Evolutionary conservation across 53 echinoderm and acorn worm species (phyloP).

Genomic region (Luidia sarsii): DNA sequence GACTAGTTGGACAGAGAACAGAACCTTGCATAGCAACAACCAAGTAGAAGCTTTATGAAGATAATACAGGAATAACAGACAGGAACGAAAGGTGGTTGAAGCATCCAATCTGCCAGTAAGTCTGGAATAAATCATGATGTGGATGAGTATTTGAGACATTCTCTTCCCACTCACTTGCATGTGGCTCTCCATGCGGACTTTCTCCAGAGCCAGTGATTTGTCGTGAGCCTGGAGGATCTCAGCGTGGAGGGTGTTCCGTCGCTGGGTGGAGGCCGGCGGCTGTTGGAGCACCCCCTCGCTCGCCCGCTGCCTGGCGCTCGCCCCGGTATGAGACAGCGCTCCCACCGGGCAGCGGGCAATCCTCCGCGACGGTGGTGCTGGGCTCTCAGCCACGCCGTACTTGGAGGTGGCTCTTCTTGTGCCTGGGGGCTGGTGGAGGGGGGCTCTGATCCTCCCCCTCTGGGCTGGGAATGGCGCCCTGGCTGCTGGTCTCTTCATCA

Average conservation of each 20-base stretch:
- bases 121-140: too few relatives aligned
- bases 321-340: too few relatives aligned
- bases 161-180: conserved; percentile 46
- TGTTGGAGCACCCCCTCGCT: background rate
- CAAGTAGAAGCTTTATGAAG: too few relatives aligned
- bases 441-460: background rate
- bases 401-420: conserved; percentile 29
- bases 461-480: conserved; percentile 6
- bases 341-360: too few relatives aligned
- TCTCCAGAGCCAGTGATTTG: conserved; percentile 54
- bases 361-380: background rate
- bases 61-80: too few relatives aligned
- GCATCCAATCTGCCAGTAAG: too few relatives aligned
- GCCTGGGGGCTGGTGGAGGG: conserved; percentile 4
- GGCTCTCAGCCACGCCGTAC: background rate
- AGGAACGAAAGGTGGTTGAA: too few relatives aligned
- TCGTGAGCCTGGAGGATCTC: conserved; percentile 75
- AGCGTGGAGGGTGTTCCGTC: conserved; percentile 48
- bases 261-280: background rate
- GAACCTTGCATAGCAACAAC: too few relatives aligned
- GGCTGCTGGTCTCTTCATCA: too few relatives aligned
- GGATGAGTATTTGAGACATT: too few relatives aligned
- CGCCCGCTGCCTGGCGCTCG: background rate
- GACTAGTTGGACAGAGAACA: too few relatives aligned
- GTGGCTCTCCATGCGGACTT: conserved; percentile 58